Evolutionary conservation across 2,888 invertebrate genomes (phyloP), one percentile per base, ranked within the genome.

Genomic region (Herminia tarsipennalis): DNA sequence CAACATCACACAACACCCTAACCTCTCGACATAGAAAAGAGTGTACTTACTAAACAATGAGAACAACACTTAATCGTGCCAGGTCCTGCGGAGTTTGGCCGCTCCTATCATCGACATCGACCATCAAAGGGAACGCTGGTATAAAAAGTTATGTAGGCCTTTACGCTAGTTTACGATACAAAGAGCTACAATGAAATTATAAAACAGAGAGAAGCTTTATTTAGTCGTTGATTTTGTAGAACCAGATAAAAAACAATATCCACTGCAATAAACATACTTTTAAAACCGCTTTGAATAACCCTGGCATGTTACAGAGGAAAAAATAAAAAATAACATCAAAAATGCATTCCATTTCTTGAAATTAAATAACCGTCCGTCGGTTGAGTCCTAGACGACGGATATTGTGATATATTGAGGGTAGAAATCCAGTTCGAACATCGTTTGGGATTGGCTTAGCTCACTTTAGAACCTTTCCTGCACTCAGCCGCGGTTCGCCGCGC

Each of bases 401-500:
- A 9, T 20, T 18, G 29, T 5, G n/a, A 4, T 27, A 33, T 33
- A 21, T 33, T 27, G 20, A 16, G 20, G 14, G 5, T 10, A 28
- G 21, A 16, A 36, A 28, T 27, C 20, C 18, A 17, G 6, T 5
- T 51, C 39, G 66, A 79, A 79, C 76, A 76, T 79, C 77, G 69
- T 77, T 74, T 66, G 70, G 76, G 79, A 81, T 81, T 81, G 80
- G 80, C 80, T 78, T 60, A 61, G 69, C 66, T 75, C 75, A 68
- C 74, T 80, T 74, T 71, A 76, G 62, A 73, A 70, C 70, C 74
- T 74, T 73, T 81, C 79, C 81, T 78, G 82, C 80, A 79, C 80
- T 83, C 72, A 59, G 66, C 65, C 55, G 34, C 62, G 70, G 57
- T 56, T 53, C 56, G 70, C 51, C 68, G 49, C 54, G 38, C 45